Evolutionary conservation across 2,113 vertebrate genomes (phyloP), one percentile per base, ranked within the genome.

Genomic region (Neogale vison): DNA sequence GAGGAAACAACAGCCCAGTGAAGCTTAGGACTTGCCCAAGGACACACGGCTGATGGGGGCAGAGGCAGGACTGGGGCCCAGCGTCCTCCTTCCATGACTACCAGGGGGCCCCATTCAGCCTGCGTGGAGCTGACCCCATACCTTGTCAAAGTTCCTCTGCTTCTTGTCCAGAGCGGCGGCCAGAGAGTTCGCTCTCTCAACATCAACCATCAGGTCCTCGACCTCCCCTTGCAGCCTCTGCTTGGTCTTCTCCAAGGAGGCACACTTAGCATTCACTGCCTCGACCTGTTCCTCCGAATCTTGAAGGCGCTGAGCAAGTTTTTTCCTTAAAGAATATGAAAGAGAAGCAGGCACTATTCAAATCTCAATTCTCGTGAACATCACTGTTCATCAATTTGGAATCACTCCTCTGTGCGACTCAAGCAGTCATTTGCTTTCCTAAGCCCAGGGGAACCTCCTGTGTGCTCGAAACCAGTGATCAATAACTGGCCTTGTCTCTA

Each of bases 61-160:
- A 45, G 34, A 31, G 55, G 15, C 24, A 17, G 36, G 77, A 12
- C 29, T 31, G 61, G 76, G 15, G 14, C 31, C 47, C 6, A 3
- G 7, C 9, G 69, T 42, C 84, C 50, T 50, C 13, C n/a, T 80
- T 14, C 71, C 24, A 1, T 4, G 4, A 57, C 63, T 11, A 2
- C 34, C 1, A 15, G 47, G 24, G 6, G 4, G 11, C 29, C 13
- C 50, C 59, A 0, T 1, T 50, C 52, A 14, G 52, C 79, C 24
- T 18, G 7, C n/a, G 1, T 0, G 1, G 57, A 67, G 83, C 80
- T 67, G 26, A 71, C 9, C 92, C 59, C 36, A 1, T 93, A 99
- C 99, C 98, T 99, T 99, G 98, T 99, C 99, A 98, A 99, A 99
- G 97, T 99, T 99, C 95, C 98, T 99, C 97, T 99, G 99, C 83